Evolutionary conservation across 2,888 invertebrate species (phyloP).

Genomic region (Aplocera efformata): DNA sequence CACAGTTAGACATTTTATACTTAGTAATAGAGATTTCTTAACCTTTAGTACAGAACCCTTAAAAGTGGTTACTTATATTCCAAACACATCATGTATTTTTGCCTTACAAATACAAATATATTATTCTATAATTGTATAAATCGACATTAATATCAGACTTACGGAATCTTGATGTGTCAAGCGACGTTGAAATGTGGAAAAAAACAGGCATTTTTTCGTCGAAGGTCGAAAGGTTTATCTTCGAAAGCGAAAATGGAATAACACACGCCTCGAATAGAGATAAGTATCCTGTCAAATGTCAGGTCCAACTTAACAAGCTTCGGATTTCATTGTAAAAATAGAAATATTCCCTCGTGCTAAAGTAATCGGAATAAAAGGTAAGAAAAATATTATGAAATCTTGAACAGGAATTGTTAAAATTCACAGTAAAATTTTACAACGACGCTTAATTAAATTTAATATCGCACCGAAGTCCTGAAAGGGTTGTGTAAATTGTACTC

Average conservation of each 20-base stretch:
- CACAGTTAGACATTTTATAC: no score
- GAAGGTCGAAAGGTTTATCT: constrained; percentile 13
- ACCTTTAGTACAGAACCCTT: no score
- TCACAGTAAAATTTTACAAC: constrained; percentile 16
- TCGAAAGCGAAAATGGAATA: constrained; percentile 20
- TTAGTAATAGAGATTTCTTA: no score
- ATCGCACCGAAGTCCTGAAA: constrained; percentile 17
- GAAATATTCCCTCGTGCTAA: constrained; percentile 31
- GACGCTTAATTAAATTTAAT: constrained; percentile 23
- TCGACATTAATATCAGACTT: no score
- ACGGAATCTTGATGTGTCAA: constrained; percentile 9
- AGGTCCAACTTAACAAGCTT: constrained; percentile 39
- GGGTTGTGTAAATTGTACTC: constrained; percentile 34
- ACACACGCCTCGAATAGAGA: constrained; percentile 31
- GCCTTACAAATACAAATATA: no score
- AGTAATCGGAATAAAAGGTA: constrained; percentile 18
- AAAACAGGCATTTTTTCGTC: constrained; percentile 5
- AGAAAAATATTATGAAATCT: constrained; percentile 4
- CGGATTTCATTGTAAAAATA: constrained; percentile 33
- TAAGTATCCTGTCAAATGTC: constrained; percentile 44
- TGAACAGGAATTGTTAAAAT: constrained; percentile 11
- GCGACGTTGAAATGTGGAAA: constrained; percentile 11
- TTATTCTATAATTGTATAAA: no score
- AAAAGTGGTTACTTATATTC: no score
- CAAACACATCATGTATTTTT: no score